Evolutionary conservation across 35 echinoderm and acorn worm species (phyloP), one percentile per base, ranked within the genome.

Genomic region (Heliocidaris erythrogramma): DNA sequence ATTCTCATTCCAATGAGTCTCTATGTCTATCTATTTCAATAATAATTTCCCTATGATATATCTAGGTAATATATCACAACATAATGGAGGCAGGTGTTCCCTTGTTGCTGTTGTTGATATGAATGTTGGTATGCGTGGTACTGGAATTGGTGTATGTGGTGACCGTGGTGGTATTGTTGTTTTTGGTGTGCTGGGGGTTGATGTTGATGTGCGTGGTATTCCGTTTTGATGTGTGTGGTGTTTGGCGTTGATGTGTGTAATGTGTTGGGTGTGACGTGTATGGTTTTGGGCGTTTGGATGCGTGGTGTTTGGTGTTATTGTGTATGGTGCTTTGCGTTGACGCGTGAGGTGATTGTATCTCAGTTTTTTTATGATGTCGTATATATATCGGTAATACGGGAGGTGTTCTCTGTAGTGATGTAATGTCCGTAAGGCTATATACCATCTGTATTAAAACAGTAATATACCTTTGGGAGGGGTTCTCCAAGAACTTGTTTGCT

Each of bases 381-480:
- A 56, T 11, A 13, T 10, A 56, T 56, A 14, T 56, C 52, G 52
- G 52, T 56, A 10, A 13, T 56, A 12, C 9, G 10, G 14, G 35
- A 42, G 35, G 9, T 56, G 52, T 56, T 56, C 11, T 12, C 7
- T 56, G 52, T 56, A 14, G 10, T 14, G 14, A 12, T 56, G 52
- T 56, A 14, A 13, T 56, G 52, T 56, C 52, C 9, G 10, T 56
- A 42, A 11, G 11, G 10, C 8, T 13, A 13, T 12, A 10, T 56
- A 14, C 14, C 14, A 9, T 56, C 14, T 2, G 52, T 56, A 14
- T 56, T 56, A 24, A 78, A 18, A 24, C 21, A 5, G n/a, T 78
- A 3, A 89, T 30, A 27, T 95, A 97, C 97, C 95, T 97, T 97
- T 4, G 97, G 97, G 2, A 94, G 88, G 13, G 95, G 49, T 53